phyloP scores from a whole-genome alignment of 1,140 invertebrate genomes.

The Drosophila persimilis region DNA sequence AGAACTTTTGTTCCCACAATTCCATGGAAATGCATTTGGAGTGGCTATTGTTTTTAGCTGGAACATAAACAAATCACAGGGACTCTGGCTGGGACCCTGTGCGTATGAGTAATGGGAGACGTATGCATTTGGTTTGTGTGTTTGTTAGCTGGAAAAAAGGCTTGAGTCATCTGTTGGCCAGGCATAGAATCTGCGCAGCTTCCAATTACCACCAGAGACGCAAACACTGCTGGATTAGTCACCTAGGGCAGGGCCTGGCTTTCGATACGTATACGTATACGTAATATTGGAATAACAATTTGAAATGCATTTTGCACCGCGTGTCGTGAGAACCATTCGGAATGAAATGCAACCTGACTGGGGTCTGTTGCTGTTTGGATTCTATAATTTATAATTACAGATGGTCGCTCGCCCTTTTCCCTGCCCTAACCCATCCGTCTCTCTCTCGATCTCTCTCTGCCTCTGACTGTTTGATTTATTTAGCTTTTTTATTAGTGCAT shows the following conservation, averaged over 20 bases:
- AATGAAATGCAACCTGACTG: slow-evolving; percentile 20
- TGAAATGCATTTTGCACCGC: slow-evolving; percentile 29
- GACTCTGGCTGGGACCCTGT: slow-evolving; percentile 19
- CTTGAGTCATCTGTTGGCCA: slow-evolving; percentile 34
- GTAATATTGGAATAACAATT: slow-evolving; percentile 28
- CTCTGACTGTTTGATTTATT: slow-evolving; percentile 54
- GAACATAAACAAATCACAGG: slow-evolving; percentile 32
- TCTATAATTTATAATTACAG: slow-evolving; percentile 63
- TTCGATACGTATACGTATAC: slow-evolving; percentile 59
- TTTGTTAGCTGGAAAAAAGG: slow-evolving; percentile 28
- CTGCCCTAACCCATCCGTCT: neutral
- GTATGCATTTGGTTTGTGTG: slow-evolving; percentile 47
- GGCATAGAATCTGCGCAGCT: slow-evolving; percentile 71
- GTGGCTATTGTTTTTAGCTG: slow-evolving; percentile 38
- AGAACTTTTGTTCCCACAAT: slow-evolving; percentile 4
- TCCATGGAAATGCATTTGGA: slow-evolving; percentile 27
- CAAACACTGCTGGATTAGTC: slow-evolving; percentile 56
- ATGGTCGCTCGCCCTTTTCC: slow-evolving; percentile 15
- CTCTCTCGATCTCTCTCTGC: neutral
- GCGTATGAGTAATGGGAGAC: slow-evolving; percentile 73
- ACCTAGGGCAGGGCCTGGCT: slow-evolving; percentile 45
- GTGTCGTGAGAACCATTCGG: slow-evolving; percentile 51
- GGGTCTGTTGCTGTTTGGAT: slow-evolving; percentile 1
- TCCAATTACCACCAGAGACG: slow-evolving; percentile 62
- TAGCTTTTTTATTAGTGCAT: slow-evolving; percentile 65